Conservation (phyloP, 2,797 vertebrate species). For the Salarias fasciatus region DNA sequence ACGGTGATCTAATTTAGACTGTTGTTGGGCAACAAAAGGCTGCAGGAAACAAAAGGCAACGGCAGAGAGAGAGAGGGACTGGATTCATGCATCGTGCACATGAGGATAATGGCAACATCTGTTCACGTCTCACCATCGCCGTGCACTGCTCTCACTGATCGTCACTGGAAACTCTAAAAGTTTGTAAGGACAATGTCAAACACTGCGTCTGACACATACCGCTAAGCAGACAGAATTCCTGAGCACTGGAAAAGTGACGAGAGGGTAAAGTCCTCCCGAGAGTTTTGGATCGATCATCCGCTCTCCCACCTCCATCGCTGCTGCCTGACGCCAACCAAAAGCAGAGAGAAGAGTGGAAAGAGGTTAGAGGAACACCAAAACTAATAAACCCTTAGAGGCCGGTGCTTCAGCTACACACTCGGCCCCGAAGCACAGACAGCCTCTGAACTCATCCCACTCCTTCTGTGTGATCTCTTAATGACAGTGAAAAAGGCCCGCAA, state of each 20-base stretch:
- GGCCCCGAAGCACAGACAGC: conserved; percentile 54
- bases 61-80: background rate
- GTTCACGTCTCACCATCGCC: conserved; percentile 1
- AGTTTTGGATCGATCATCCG: conserved; percentile 38
- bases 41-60: conserved; percentile 41
- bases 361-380: conserved; percentile 41
- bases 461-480: conserved; percentile 75
- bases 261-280: conserved; percentile 25
- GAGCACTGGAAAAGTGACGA: background rate
- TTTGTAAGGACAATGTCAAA: background rate
- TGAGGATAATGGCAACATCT: conserved; percentile 58
- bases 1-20: conserved; percentile 75
- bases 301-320: too few relatives aligned
- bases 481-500: conserved; percentile 74
- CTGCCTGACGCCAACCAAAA: conserved; percentile 7
- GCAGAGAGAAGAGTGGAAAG: conserved; percentile 21
- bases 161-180: conserved; percentile 4
- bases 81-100: conserved; percentile 46
- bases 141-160: conserved; percentile 8
- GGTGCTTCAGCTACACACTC: conserved; percentile 43
- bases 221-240: conserved; percentile 10
- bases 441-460: conserved; percentile 56
- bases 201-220: background rate
- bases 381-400: conserved; percentile 57
- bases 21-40: conserved; percentile 63